Percentiles rank a stretch among this genome's conserved stretches.
phyloP scores from a whole-genome alignment of 2,797 vertebrate genomes.

The Ciconia nigra region DNA sequence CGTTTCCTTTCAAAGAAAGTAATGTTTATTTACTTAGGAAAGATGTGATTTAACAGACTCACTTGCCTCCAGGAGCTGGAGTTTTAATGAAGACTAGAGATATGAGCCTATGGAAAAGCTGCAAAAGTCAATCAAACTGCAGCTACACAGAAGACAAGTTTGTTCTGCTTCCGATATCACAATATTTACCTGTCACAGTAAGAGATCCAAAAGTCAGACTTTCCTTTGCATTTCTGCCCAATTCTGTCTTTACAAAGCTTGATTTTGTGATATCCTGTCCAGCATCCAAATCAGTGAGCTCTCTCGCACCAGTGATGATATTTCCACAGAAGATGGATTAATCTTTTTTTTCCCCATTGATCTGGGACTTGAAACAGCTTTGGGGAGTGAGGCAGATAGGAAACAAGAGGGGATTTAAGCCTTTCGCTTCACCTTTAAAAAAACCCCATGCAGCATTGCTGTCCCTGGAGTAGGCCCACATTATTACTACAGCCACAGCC shows the following conservation, averaged over 20 bases:
- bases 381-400: neutral
- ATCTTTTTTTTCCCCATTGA: neutral
- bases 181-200: constrained; percentile 7
- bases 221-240: neutral
- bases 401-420: constrained; percentile 24
- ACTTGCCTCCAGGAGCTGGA: neutral
- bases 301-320: neutral
- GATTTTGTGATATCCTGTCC: neutral
- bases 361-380: constrained; percentile 36
- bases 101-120: neutral
- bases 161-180: neutral
- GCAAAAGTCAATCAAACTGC: neutral
- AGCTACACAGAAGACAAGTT: neutral
- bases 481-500: constrained; percentile 65
- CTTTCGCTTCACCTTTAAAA: constrained; percentile 55
- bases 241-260: constrained; percentile 8
- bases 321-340: neutral
- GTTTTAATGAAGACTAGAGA: neutral
- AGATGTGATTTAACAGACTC: neutral
- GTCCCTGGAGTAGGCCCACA: constrained; percentile 31
- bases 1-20: neutral
- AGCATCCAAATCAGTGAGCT: neutral
- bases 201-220: neutral
- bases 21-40: neutral
- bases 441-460: neutral